Base-by-base conservation (phyloP, 2,888 invertebrate species). In the Thereva unica region DNA sequence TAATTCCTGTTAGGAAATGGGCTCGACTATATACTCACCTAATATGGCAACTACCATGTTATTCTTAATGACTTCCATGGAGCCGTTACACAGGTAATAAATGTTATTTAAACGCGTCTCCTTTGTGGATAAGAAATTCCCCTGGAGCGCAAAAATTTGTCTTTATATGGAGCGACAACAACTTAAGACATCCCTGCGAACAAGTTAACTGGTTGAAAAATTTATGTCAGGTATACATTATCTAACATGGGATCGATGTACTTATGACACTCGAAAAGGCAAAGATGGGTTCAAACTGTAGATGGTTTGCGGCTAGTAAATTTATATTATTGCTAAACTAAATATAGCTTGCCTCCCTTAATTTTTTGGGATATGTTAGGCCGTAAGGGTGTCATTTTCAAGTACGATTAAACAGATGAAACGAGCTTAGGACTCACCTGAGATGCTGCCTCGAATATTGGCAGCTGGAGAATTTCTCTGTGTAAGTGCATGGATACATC, bases 71-170 rank as follows among this genome's bases (percentile, higher is more conserved):
- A 97, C 95, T 82, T 97, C 97, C 95, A 97, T 95, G 38, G 95
- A 95, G 5, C 97, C 97, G 77, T 96, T 96, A 83, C 95, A 96
- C 72, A 97, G 89, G 81, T 96, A 95, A 82, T 95, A 96, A 75
- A 97, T 93, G 78, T 94, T 94, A 69, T 92, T 91, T 38, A 97
- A n/a, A 86, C 5, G 95, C 95, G 76, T 97, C 97, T 47, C 96
- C 96, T 83, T 91, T 93, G 82, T 96, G 96, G 50, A 96, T 91
- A 54, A 97, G 86, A 78, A 91, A 96, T 79, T 97, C 97, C 67
- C 96, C 96, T 4, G 97, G 97, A 7, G 96, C 96, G 78, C 96
- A 97, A 80, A 97, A 97, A 83, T 95, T 95, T 75, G 93, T 91
- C 74, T 94, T 87, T 75, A 97, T 95, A 79, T 95, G 95, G 71